Base-by-base conservation (phyloP, 1,140 invertebrate genomes). In the Hyles euphorbiae region DNA sequence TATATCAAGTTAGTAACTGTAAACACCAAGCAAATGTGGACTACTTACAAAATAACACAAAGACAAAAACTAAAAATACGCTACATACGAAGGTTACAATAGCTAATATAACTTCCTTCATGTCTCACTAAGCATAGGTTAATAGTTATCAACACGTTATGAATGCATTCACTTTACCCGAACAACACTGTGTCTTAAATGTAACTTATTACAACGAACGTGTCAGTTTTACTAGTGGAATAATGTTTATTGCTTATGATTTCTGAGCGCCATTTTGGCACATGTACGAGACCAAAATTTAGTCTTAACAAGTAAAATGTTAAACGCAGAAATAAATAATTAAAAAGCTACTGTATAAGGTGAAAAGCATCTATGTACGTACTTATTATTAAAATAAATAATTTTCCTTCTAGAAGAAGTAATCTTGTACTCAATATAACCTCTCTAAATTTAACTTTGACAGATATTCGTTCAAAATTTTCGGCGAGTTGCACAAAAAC, bases 41-140 rank as follows among this genome's bases (percentile, higher is more conserved):
- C 78, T 85, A 88, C 85, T 88, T 86, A 88, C 85, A 88, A 87
- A 88, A 83, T 61, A 88, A 76, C 65, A 81, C 81, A 84, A 88
- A 88, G 65, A 79, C 71, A 81, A 86, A 74, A 72, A 88, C 85
- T 83, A 88, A 75, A 72, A 83, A 74, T 81, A 87, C 68, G 66
- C 85, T 86, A 84, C 81, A 83, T 76, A 83, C 58, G 67, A 85
- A 83, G 69, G 85, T 81, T 76, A 88, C 48, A 75, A 88, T 74
- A 66, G 82, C 83, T 78, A 88, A 81, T 70, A 87, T 81, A 76
- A 81, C 82, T 84, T 88, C 85, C 78, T 87, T 84, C 85, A 88
- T 88, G 73, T 78, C 73, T 69, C 58, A 77, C 68, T 72, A 78
- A 67, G 61, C 67, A 62, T 72, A 74, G 65, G 61, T 75, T 79